Base-by-base conservation (phyloP, 1,140 invertebrate species). In the Caenorhabditis tropicalis region DNA sequence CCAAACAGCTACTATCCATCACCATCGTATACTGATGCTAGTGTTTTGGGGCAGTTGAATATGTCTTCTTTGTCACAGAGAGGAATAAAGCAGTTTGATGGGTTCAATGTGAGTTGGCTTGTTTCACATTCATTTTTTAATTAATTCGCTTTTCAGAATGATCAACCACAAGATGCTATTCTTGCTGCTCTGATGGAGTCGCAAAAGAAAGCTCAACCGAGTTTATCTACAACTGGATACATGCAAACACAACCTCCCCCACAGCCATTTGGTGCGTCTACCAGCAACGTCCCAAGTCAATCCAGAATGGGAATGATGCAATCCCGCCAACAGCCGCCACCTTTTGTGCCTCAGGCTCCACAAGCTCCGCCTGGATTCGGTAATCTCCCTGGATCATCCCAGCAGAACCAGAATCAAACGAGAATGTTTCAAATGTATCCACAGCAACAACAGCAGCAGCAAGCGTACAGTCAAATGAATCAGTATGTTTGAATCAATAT, bases 81-180 rank as follows among this genome's bases (percentile, higher is more conserved):
- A 24, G 65, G 65, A 39, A 74, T 74, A 74, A 74, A 74, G n/a
- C 65, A 74, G 36, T 74, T 74, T 24, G 65, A 74, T 24, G 65
- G 65, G 7, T 74, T 74, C 15, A 74, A 43, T 74, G 65, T 74
- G 21, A 43, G 65, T 74, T 27, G 9, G 6, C 51, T 27, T n/a
- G 27, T 27, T 9, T 0, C n/a, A 56, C 9, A 56, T 56, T 3
- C 2, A 56, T 65, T 65, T 36, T 19, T 36, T 0, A 36, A 24
- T 21, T 16, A 29, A 29, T 65, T 51, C 49, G 19, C 5, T 51
- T 51, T 65, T 74, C 29, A 74, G 65, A 74, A 43, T n/a, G 65
- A 74, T n/a, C 58, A 65, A 36, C 16, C 58, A n/a, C 43, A 33
- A 6, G 65, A 43, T 74, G 21, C 6, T 4, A 9, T 74, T 24